Conservation (phyloP, 2,888 invertebrate genomes). For the Tetrapedia diversipes region DNA sequence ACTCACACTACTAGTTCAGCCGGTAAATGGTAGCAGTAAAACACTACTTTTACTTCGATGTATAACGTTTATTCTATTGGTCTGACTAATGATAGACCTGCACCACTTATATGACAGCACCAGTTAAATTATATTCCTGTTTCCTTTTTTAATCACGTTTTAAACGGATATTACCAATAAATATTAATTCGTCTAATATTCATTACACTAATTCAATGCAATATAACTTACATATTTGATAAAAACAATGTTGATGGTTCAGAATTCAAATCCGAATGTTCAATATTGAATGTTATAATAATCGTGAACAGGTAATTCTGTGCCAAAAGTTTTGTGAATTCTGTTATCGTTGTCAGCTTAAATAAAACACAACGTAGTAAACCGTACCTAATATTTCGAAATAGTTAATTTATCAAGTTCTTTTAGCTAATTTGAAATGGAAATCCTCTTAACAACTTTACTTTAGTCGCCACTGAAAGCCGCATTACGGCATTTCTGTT, state of each 20-base stretch:
- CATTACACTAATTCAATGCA: too few species aligned
- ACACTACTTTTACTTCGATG: too few species aligned
- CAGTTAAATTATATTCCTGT: too few species aligned
- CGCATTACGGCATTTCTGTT: constrained; percentile 24
- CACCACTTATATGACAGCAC: neutral
- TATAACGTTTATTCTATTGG: neutral
- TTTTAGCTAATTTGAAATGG: neutral
- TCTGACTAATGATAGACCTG: neutral
- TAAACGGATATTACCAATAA: too few species aligned
- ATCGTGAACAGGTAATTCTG: too few species aligned
- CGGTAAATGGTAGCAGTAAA: neutral
- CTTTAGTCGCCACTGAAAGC: constrained; percentile 17
- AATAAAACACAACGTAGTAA: neutral
- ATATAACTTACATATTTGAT: too few species aligned
- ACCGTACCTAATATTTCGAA: neutral
- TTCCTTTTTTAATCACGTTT: too few species aligned
- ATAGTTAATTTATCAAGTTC: neutral
- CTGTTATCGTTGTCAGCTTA: neutral
- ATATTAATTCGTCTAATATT: too few species aligned
- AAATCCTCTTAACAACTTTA: constrained; percentile 50
- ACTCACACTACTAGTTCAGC: neutral
- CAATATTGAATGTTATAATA: too few species aligned
- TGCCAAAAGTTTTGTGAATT: too few species aligned
- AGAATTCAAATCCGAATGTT: too few species aligned
- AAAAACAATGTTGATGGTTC: too few species aligned